phyloP scores from a whole-genome alignment of 2,888 invertebrate genomes.

The Calliopum simillimum region DNA sequence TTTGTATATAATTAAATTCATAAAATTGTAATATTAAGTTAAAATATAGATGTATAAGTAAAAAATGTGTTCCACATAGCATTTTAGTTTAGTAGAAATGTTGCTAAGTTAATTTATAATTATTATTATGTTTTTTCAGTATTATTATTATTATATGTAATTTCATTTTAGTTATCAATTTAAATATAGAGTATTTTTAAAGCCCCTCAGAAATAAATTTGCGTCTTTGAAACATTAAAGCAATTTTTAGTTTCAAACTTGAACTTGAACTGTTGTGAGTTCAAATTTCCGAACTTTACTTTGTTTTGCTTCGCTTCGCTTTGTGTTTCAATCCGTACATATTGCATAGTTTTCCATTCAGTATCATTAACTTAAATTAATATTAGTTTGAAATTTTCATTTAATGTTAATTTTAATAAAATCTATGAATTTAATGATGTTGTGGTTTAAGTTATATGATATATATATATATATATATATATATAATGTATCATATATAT shows the following conservation, averaged over 20 bases:
- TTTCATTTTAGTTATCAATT: slow-evolving; percentile 22
- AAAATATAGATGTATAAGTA: slow-evolving; percentile 57
- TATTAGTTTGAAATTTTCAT: neutral
- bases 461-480: slow-evolving; percentile 1
- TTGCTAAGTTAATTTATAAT: slow-evolving; percentile 47
- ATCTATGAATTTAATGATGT: slow-evolving; percentile 7
- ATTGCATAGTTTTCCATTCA: slow-evolving; percentile 27
- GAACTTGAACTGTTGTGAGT: too few species aligned
- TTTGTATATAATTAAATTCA: slow-evolving; percentile 55
- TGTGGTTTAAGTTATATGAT: too few species aligned
- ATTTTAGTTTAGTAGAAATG: slow-evolving; percentile 56
- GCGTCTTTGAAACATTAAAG: slow-evolving; percentile 12
- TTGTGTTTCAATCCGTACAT: slow-evolving; percentile 17
- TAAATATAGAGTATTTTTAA: slow-evolving; percentile 21
- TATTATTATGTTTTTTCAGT: slow-evolving; percentile 8
- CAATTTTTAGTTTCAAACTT: neutral
- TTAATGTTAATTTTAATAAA: neutral
- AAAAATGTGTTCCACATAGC: slow-evolving; percentile 57
- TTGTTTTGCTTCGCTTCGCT: neutral
- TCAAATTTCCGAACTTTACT: too few species aligned
- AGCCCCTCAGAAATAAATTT: slow-evolving; percentile 25
- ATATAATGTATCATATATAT: slow-evolving; percentile 6
- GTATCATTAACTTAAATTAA: slow-evolving; percentile 15
- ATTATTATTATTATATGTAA: slow-evolving; percentile 11
- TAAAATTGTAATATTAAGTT: slow-evolving; percentile 55